phyloP scores from a whole-genome alignment of 2,888 invertebrate species.

The Cepaea hortensis region DNA sequence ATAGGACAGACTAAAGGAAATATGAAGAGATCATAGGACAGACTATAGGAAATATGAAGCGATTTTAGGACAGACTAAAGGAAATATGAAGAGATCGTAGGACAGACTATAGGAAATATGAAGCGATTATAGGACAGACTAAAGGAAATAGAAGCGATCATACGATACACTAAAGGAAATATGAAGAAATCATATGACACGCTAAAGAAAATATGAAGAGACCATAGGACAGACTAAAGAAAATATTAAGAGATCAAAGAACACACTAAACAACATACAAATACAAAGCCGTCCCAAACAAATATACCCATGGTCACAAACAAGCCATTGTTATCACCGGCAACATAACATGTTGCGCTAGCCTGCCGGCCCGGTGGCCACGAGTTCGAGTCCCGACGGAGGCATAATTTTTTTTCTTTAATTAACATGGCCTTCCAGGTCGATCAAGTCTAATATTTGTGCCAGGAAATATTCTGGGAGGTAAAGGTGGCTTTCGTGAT shows the following conservation, averaged over 20 bases:
- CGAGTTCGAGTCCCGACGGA: too few species aligned
- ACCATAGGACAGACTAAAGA: neutral
- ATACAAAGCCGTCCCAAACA: neutral
- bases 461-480: too few species aligned
- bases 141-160: constrained; percentile 9
- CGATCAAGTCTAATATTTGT: too few species aligned
- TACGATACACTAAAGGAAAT: too few species aligned
- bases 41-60: neutral
- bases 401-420: too few species aligned
- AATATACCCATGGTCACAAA: neutral
- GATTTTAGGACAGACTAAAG: neutral
- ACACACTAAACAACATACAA: neutral
- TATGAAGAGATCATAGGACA: neutral
- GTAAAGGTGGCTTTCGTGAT: too few species aligned
- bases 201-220: too few species aligned
- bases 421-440: too few species aligned
- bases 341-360: too few species aligned
- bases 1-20: neutral
- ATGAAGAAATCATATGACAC: too few species aligned
- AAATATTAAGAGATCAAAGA: neutral
- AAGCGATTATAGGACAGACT: constrained; percentile 16
- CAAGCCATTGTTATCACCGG: too few species aligned
- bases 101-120: neutral
- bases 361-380: too few species aligned
- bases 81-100: neutral